A percentile compares a stretch with the other conserved stretches of the same genome.
Conservation (phyloP, 2,113 vertebrate species). For the Suricata suricatta region DNA sequence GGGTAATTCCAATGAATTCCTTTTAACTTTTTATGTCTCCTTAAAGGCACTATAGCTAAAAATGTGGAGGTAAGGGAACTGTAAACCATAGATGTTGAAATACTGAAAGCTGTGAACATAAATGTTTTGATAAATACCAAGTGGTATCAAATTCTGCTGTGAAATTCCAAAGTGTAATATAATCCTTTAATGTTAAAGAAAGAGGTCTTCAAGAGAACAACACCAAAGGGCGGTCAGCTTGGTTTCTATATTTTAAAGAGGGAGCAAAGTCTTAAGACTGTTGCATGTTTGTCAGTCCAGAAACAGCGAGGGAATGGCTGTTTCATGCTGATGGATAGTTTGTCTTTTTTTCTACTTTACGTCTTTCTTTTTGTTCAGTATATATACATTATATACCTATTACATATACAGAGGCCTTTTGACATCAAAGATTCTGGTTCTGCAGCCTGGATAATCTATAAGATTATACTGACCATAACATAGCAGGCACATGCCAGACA, state of each 20-base stretch:
- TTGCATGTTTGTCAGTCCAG: background rate
- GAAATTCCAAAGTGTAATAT: background rate
- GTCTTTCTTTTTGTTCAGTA: background rate
- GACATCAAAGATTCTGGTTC: conserved; percentile 73
- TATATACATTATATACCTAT: background rate
- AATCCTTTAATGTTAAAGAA: conserved; percentile 24
- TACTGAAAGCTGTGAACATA: background rate
- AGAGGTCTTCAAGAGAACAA: background rate
- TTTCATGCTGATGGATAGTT: background rate
- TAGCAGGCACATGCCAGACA: conserved; percentile 75
- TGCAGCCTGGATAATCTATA: conserved; percentile 73
- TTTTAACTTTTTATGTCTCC: background rate
- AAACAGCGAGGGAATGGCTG: background rate
- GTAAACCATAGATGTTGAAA: conserved; percentile 34
- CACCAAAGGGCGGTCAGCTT: background rate
- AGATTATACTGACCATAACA: conserved; percentile 78
- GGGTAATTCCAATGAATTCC: background rate
- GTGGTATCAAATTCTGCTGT: conserved; percentile 52
- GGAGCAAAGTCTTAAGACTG: background rate
- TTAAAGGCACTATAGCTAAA: conserved; percentile 2
- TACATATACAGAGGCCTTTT: conserved; percentile 39
- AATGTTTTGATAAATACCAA: conserved; percentile 61
- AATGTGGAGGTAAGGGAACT: background rate
- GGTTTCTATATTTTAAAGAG: background rate
- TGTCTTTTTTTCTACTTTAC: background rate